phyloP scores from a whole-genome alignment of 2,888 invertebrate species.

The Phaedon cochleariae region DNA sequence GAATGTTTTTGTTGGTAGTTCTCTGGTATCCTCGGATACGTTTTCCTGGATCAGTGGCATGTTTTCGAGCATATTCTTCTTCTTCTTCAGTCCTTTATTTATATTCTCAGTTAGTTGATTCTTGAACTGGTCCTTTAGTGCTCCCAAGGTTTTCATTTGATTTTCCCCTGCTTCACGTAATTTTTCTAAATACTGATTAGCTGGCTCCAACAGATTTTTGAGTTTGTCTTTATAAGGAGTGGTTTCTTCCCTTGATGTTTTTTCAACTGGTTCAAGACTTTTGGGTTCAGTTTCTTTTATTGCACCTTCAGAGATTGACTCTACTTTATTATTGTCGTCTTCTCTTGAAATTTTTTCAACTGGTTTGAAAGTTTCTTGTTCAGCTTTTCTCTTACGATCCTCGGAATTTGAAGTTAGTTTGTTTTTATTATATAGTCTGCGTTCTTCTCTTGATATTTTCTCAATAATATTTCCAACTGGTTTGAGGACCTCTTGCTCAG shows the following conservation, averaged over 20 bases:
- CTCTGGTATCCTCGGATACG: neutral
- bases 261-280: neutral
- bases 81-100: neutral
- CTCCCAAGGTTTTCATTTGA: neutral
- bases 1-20: neutral
- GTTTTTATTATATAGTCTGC: neutral
- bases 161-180: neutral
- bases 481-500: too few species aligned
- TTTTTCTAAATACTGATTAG: constrained; percentile 7
- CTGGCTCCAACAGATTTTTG: constrained; percentile 8
- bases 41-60: neutral
- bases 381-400: neutral
- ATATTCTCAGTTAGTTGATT: constrained; percentile 5
- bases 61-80: neutral
- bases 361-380: neutral
- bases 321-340: neutral
- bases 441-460: neutral
- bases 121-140: neutral
- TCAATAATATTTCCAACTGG: neutral
- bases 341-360: neutral
- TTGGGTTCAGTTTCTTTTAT: neutral
- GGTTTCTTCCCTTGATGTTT: neutral
- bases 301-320: neutral
- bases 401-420: neutral
- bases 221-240: neutral